Percentiles rank a stretch among this genome's conserved stretches.
These are phyloP conservation scores for Drosophila pectinifera DNA, from an alignment of 1,140 invertebrate genomes.

Conservation along the genomic window DNA sequence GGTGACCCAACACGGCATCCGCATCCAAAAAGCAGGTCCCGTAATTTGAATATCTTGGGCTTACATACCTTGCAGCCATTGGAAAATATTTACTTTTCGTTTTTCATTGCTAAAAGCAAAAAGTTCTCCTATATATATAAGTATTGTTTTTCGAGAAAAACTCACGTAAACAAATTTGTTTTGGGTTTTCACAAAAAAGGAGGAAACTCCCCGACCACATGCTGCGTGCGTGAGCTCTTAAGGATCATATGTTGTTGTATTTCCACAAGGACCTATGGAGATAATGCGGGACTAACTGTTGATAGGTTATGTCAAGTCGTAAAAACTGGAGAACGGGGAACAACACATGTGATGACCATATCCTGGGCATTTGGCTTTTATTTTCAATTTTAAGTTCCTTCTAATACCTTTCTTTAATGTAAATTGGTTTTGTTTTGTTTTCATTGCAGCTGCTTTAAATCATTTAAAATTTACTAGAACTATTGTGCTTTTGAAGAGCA, in stretches of 20 bases:
- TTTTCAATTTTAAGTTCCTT: not conserved
- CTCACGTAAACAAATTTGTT: slow-evolving; percentile 78
- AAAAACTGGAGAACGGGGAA: slow-evolving; percentile 19
- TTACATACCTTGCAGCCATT: slow-evolving; percentile 23
- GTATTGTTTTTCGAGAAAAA: slow-evolving; percentile 39
- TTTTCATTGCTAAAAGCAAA: slow-evolving; percentile 50
- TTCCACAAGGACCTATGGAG: slow-evolving; percentile 25
- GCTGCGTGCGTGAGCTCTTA: slow-evolving; percentile 39
- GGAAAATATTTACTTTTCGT: slow-evolving; percentile 52
- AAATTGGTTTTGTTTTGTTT: slow-evolving; percentile 4
- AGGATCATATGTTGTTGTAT: slow-evolving; percentile 55
- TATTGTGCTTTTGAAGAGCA: slow-evolving; percentile 44
- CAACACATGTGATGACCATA: slow-evolving; percentile 51
- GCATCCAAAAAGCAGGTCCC: slow-evolving; percentile 6
- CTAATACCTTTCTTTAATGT: slow-evolving; percentile 13
- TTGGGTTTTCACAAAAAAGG: slow-evolving; percentile 43
- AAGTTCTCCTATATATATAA: slow-evolving; percentile 22
- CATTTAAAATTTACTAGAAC: slow-evolving; percentile 13
- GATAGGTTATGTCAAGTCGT: slow-evolving; percentile 47
- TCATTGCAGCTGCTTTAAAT: slow-evolving; percentile 58
- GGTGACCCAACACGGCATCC: slow-evolving; percentile 6
- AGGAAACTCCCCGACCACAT: slow-evolving; percentile 59
- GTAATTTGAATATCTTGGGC: slow-evolving; percentile 65
- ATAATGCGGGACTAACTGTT: slow-evolving; percentile 35
- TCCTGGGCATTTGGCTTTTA: not conserved